phyloP scores from a whole-genome alignment of 2,888 invertebrate species.

The Exocentrus adspersus region DNA sequence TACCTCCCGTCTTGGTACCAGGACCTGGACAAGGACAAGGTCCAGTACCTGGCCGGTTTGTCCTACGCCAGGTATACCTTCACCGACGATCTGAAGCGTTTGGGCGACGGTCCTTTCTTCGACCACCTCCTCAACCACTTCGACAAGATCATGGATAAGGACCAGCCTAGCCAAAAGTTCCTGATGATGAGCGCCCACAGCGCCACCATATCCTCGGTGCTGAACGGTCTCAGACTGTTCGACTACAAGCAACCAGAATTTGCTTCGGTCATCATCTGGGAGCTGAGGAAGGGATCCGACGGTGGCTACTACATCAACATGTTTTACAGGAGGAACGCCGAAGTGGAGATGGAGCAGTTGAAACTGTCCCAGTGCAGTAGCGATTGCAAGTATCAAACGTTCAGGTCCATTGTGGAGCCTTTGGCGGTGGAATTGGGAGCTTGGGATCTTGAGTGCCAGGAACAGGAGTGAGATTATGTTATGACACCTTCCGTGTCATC shows the following conservation, averaged over 20 bases:
- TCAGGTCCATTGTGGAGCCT: constrained; percentile 68
- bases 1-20: constrained; percentile 12
- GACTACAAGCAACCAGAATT: constrained; percentile 75
- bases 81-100: constrained; percentile 67
- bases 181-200: constrained; percentile 85
- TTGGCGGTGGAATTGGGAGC: constrained; percentile 66
- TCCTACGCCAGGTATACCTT: constrained; percentile 68
- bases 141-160: constrained; percentile 50
- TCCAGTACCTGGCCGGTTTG: constrained; percentile 70
- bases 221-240: constrained; percentile 77
- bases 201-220: constrained; percentile 76
- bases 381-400: constrained; percentile 72
- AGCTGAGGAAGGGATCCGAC: constrained; percentile 67
- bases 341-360: constrained; percentile 68
- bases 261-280: constrained; percentile 75
- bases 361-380: constrained; percentile 71
- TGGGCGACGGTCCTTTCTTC: constrained; percentile 72
- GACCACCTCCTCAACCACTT: constrained; percentile 75
- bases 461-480: no score
- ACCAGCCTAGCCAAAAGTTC: constrained; percentile 64
- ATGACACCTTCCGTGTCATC: no score
- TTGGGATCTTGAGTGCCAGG: constrained; percentile 74
- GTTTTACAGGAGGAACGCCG: constrained; percentile 73
- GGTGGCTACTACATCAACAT: constrained; percentile 50
- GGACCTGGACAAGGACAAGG: constrained; percentile 33